These are phyloP conservation scores for Bubo scandiacus DNA, from an alignment of 2,113 vertebrate genomes.

Conservation along the genomic window DNA sequence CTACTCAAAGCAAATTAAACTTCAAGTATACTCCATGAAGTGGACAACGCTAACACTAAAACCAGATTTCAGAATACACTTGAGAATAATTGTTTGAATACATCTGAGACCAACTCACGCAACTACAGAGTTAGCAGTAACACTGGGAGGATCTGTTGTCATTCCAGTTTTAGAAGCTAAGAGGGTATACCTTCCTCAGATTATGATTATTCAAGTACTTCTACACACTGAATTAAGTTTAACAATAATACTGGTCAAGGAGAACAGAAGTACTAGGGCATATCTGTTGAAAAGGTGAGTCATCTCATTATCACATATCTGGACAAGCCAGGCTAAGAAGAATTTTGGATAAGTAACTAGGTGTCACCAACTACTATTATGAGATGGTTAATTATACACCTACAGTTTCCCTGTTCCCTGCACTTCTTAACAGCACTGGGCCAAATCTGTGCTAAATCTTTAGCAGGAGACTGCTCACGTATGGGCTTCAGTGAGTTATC, in stretches of 20 bases:
- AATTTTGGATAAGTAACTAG: background rate
- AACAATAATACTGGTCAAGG: background rate
- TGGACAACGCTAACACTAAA: background rate
- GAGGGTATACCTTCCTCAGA: background rate
- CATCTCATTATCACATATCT: background rate
- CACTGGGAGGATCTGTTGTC: background rate
- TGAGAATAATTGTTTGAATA: background rate
- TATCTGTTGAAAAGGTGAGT: background rate
- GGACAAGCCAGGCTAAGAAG: background rate
- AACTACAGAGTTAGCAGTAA: background rate
- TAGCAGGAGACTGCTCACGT: background rate
- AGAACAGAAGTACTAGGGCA: background rate
- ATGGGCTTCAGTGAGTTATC: background rate
- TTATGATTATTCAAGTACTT: background rate
- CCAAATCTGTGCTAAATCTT: background rate
- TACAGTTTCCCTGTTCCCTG: background rate
- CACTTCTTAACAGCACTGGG: background rate
- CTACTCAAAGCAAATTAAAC: constrained; percentile 30
- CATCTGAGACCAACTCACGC: background rate
- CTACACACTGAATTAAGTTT: background rate
- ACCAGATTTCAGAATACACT: background rate
- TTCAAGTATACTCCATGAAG: background rate
- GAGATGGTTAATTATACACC: background rate
- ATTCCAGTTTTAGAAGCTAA: background rate
- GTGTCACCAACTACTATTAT: background rate